These are phyloP conservation scores for Craterocephalus amniculus DNA, from an alignment of 2,797 vertebrate species.

Conservation along the genomic window DNA sequence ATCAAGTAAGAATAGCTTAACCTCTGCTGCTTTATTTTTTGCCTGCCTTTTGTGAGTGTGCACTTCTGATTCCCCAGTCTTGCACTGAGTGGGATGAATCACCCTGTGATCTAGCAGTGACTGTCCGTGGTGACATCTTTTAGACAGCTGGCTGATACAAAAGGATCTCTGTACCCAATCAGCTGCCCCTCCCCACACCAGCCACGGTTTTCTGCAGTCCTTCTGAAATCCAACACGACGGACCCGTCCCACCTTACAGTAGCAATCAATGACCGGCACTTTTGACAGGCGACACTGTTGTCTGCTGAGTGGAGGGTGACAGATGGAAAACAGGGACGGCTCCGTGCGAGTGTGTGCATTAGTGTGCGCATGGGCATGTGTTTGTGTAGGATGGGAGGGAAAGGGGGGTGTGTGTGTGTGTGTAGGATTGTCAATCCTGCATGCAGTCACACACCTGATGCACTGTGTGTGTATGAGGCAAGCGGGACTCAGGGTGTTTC, in stretches of 20 bases:
- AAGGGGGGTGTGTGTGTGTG: background rate
- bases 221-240: constrained; percentile 63
- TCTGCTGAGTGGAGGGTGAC: constrained; percentile 70
- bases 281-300: constrained; percentile 74
- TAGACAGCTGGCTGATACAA: constrained; percentile 63
- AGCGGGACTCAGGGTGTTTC: constrained; percentile 33
- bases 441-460: constrained; percentile 77
- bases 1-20: background rate
- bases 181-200: constrained; percentile 63
- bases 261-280: constrained; percentile 76
- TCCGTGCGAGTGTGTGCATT: constrained; percentile 43
- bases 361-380: constrained; percentile 33
- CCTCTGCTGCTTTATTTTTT: background rate
- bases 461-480: constrained; percentile 34
- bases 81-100: constrained; percentile 38
- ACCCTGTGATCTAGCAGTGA: constrained; percentile 31
- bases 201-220: constrained; percentile 51
- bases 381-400: constrained; percentile 21
- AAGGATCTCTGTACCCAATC: constrained; percentile 64
- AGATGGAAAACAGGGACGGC: constrained; percentile 74
- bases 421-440: constrained; percentile 53
- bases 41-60: background rate
- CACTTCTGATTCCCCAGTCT: background rate
- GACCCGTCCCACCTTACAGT: constrained; percentile 68
- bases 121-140: constrained; percentile 61